phyloP scores from a whole-genome alignment of 92 coral and sea anemone species.

The Umimayanthus kanabou region DNA sequence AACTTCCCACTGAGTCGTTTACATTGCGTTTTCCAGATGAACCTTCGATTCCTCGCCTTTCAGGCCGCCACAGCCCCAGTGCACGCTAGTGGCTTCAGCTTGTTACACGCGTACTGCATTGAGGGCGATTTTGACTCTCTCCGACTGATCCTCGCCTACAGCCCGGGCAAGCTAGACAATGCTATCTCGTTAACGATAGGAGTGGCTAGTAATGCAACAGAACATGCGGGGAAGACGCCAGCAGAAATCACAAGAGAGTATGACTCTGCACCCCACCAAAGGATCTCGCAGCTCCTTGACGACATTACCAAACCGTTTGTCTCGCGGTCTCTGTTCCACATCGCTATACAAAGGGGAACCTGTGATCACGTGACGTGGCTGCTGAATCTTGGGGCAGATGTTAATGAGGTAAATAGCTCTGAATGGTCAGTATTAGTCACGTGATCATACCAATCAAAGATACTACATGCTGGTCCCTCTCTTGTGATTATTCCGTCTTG shows the following conservation, averaged over 20 bases:
- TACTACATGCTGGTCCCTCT: no score
- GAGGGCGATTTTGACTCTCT: conserved; percentile 32
- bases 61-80: conserved; percentile 12
- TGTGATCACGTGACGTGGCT: conserved; percentile 34
- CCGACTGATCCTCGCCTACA: conserved; percentile 21
- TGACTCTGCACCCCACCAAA: conserved; percentile 8
- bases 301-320: conserved; percentile 27
- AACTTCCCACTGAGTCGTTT: background rate
- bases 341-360: conserved; percentile 38
- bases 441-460: background rate
- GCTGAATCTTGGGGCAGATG: conserved; percentile 32
- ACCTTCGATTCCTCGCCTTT: conserved; percentile 32
- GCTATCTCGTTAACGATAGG: conserved; percentile 30
- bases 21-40: conserved; percentile 10
- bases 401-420: conserved; percentile 17
- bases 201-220: background rate
- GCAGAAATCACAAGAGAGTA: conserved; percentile 23
- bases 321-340: conserved; percentile 24
- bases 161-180: conserved; percentile 29
- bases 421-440: background rate
- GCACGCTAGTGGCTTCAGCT: conserved; percentile 21
- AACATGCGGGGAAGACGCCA: conserved; percentile 18
- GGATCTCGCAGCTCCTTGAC: conserved; percentile 1
- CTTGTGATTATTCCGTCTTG: no score
- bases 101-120: conserved; percentile 36